These are phyloP conservation scores for Vimba vimba DNA, from an alignment of 2,113 vertebrate species.

Conservation along the genomic window DNA sequence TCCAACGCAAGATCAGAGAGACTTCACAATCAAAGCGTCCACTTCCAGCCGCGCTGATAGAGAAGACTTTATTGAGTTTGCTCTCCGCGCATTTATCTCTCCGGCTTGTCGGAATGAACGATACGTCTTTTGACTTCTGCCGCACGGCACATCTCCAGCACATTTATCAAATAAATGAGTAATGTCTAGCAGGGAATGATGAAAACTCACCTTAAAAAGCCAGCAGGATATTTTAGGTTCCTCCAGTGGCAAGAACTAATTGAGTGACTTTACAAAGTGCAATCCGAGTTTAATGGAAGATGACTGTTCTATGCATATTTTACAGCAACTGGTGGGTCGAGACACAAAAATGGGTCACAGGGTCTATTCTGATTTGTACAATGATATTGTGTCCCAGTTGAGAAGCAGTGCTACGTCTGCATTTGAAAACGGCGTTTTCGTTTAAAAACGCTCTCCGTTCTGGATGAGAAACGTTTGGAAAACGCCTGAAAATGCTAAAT, in stretches of 20 bases:
- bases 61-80: constrained; percentile 19
- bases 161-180: constrained; percentile 32
- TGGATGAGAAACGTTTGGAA: too few relatives aligned
- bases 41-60: not conserved
- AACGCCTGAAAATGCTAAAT: too few relatives aligned
- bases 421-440: too few relatives aligned
- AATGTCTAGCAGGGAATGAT: constrained; percentile 12
- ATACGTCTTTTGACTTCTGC: not conserved
- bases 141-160: not conserved
- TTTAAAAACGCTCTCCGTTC: too few relatives aligned
- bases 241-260: constrained; percentile 25
- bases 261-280: constrained; percentile 4
- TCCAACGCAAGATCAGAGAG: not conserved
- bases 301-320: not conserved
- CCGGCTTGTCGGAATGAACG: not conserved
- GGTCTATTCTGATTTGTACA: not conserved
- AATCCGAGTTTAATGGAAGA: not conserved
- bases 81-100: not conserved
- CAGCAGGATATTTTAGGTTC: constrained; percentile 6
- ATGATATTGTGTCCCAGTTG: too few relatives aligned
- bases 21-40: not conserved
- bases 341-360: not conserved
- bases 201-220: constrained; percentile 2
- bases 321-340: not conserved
- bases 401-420: too few relatives aligned